A percentile compares a stretch with the other conserved stretches of the same genome.
phyloP scores from a whole-genome alignment of 2,797 vertebrate species.

The Enteromius treurensis region DNA sequence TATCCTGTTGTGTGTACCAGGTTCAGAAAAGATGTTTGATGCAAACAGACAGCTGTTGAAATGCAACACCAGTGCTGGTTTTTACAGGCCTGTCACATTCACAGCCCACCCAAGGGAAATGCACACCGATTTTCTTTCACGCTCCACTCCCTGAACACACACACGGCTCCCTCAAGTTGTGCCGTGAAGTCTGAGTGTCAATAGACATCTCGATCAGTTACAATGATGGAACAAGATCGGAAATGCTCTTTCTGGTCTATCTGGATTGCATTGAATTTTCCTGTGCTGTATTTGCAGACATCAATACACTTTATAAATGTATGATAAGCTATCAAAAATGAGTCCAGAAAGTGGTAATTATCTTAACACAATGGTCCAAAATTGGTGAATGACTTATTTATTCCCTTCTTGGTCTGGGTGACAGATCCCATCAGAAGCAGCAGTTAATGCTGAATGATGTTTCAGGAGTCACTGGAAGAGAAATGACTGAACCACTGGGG shows the following conservation, averaged over 20 bases:
- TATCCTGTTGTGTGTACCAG: slow-evolving; percentile 28
- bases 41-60: slow-evolving; percentile 59
- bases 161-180: slow-evolving; percentile 26
- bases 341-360: neutral
- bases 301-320: neutral
- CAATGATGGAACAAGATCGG: neutral
- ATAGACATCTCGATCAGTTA: slow-evolving; percentile 11
- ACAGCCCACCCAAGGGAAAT: slow-evolving; percentile 51
- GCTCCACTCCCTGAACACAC: slow-evolving; percentile 34
- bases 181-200: slow-evolving; percentile 20
- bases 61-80: slow-evolving; percentile 52
- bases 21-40: slow-evolving; percentile 44
- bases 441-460: slow-evolving; percentile 42
- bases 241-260: neutral
- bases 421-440: slow-evolving; percentile 21
- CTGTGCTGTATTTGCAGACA: neutral
- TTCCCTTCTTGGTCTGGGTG: slow-evolving; percentile 16
- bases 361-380: neutral
- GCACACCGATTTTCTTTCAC: slow-evolving; percentile 52
- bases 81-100: slow-evolving; percentile 56
- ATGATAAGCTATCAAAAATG: slow-evolving; percentile 16
- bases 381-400: slow-evolving; percentile 4
- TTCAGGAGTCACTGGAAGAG: slow-evolving; percentile 39
- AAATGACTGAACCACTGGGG: slow-evolving; percentile 38
- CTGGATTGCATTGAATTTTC: neutral